Conservation (phyloP, 92 coral and sea anemone genomes). For the Desmophyllum pertusum region DNA sequence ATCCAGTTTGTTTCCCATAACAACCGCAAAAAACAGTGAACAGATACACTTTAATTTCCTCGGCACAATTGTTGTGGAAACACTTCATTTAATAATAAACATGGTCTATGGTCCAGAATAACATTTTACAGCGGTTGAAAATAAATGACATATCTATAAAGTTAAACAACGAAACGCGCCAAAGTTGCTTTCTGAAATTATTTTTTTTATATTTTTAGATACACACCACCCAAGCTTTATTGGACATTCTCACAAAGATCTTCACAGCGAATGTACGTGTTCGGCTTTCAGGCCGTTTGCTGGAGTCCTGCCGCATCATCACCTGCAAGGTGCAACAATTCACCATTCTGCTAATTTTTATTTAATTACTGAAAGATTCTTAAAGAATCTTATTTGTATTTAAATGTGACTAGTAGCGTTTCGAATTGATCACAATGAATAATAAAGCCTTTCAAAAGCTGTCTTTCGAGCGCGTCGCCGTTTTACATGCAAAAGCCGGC, state of each 20-base stretch:
- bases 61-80: slow-evolving; percentile 36
- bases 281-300: slow-evolving; percentile 95
- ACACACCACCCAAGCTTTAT: slow-evolving; percentile 50
- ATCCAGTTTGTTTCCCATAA: slow-evolving; percentile 39
- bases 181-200: background rate
- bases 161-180: slow-evolving; percentile 21
- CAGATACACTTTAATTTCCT: slow-evolving; percentile 55
- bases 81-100: slow-evolving; percentile 20
- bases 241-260: slow-evolving; percentile 57
- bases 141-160: slow-evolving; percentile 34
- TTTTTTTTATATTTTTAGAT: slow-evolving; percentile 39
- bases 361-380: slow-evolving; percentile 55
- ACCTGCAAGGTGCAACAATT: slow-evolving; percentile 60
- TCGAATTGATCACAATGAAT: slow-evolving; percentile 20
- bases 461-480: background rate
- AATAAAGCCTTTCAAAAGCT: slow-evolving; percentile 22
- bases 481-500: slow-evolving; percentile 3
- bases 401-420: slow-evolving; percentile 9
- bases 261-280: slow-evolving; percentile 90
- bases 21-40: slow-evolving; percentile 44
- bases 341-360: slow-evolving; percentile 47
- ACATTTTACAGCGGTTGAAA: slow-evolving; percentile 21
- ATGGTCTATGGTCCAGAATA: slow-evolving; percentile 10
- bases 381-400: slow-evolving; percentile 46
- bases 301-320: slow-evolving; percentile 70